Percentiles rank a stretch among this genome's conserved stretches.
These are phyloP conservation scores for Centruroides sculpturatus DNA, from an alignment of 1,140 invertebrate species.

Conservation along the genomic window DNA sequence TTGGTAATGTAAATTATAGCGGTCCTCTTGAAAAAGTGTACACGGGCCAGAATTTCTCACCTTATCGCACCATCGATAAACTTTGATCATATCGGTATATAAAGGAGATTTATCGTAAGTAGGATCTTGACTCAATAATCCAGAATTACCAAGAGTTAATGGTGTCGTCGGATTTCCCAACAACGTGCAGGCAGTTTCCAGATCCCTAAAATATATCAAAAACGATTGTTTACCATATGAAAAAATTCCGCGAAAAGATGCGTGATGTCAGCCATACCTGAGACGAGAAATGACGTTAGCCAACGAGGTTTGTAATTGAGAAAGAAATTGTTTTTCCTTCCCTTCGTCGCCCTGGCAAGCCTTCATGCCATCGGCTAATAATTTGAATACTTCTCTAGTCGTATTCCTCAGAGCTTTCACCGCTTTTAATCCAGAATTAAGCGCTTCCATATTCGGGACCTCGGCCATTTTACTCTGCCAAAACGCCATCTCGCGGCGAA, in stretches of 20 bases:
- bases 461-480: background rate
- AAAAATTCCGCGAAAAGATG: too few relatives aligned
- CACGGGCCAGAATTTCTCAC: constrained; percentile 25
- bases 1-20: too few relatives aligned
- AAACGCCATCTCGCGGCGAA: too few relatives aligned
- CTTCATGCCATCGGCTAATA: constrained; percentile 55
- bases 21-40: too few relatives aligned
- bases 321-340: constrained; percentile 56
- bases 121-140: constrained; percentile 62
- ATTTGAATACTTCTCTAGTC: constrained; percentile 65
- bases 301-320: constrained; percentile 59
- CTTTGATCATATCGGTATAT: constrained; percentile 68
- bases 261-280: constrained; percentile 32
- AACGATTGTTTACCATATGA: too few relatives aligned
- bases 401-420: constrained; percentile 59
- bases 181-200: constrained; percentile 22
- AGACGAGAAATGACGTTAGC: constrained; percentile 57
- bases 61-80: constrained; percentile 85
- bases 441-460: constrained; percentile 39
- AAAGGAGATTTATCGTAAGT: constrained; percentile 69
- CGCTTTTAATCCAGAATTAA: constrained; percentile 53
- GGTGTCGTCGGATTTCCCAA: constrained; percentile 54
- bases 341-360: constrained; percentile 50
- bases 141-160: constrained; percentile 65
- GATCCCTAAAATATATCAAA: constrained; percentile 12